Percentiles rank a stretch among this genome's conserved stretches.
Evolutionary conservation across 2,888 invertebrate species (phyloP).

Genomic region (Timema cristinae): DNA sequence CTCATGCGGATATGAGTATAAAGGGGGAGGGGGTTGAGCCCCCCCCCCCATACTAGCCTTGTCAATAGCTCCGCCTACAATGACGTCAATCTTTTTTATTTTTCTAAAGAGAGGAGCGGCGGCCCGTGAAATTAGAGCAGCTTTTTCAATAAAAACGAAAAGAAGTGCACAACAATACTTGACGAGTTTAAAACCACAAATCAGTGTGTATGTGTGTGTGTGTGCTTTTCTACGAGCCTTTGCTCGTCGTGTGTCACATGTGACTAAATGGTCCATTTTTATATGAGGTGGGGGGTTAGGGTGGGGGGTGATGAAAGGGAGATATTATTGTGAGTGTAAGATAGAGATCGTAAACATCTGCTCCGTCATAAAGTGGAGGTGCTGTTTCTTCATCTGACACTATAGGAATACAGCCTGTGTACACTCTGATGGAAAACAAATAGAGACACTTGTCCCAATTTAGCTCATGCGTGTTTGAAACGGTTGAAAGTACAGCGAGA

Average conservation of each 20-base stretch:
- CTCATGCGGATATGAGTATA: not conserved
- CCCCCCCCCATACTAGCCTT: not conserved
- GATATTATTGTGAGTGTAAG: no score
- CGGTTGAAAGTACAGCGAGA: no score
- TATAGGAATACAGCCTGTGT: no score
- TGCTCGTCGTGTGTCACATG: slow-evolving; percentile 24
- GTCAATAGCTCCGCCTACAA: no score
- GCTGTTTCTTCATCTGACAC: no score
- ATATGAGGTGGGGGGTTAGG: not conserved
- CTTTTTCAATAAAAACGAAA: not conserved
- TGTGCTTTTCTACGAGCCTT: not conserved
- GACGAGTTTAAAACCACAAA: slow-evolving; percentile 29
- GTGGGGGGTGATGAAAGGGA: not conserved
- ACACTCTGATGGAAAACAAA: no score
- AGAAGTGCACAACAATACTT: not conserved
- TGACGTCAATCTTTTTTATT: no score
- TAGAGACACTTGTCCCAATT: no score
- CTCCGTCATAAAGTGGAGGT: not conserved
- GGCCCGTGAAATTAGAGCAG: slow-evolving; percentile 23
- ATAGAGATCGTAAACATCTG: not conserved
- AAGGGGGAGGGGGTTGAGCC: slow-evolving; percentile 12
- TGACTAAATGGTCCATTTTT: slow-evolving; percentile 22
- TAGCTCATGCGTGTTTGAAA: no score
- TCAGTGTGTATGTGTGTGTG: slow-evolving; percentile 17
- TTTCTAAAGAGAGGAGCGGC: slow-evolving; percentile 18